Base-by-base conservation (phyloP, 2,797 vertebrate genomes). In the Pelodytes ibericus region DNA sequence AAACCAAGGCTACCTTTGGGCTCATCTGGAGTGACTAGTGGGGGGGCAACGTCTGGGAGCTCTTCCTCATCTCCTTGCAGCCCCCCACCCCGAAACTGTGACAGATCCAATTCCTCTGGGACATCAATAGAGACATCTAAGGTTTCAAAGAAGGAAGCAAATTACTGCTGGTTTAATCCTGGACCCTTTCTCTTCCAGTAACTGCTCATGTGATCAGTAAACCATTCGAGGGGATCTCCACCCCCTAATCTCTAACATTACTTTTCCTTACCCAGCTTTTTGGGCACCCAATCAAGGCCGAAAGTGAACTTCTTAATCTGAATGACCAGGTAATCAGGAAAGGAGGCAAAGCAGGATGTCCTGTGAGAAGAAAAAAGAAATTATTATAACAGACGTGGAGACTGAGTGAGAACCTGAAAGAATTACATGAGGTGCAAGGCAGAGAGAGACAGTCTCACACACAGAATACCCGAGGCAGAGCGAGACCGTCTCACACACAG, bases 1-100 rank as follows among this genome's bases (percentile, higher is more conserved):
- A 90, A 98, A 95, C 97, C 97, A 96, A 98, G 96, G 96, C 96
- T 99, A 99, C 97, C 96, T 99, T 98, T 99, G 93, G 98, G 96
- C 93, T 99, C 97, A 30, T 99, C 98, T 86, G 98, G 96, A 86
- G 98, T 99, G 93, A 99, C 96, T 82, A 99, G 94, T 80, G 97
- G 96, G 11, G 96, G 98, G 53, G 98, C 96, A 72, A 99, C 95
- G 89, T 99, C 98, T 65, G 97, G 98, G 81, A 99, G 95, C 84
- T 99, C 95, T 87, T 98, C 97, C 89, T 99, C 98, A 71, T 95
- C 98, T 0, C 94, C 94, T 82, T 98, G 97, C 83, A 97, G 94
- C 80, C 98, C 98, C 0, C 85, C 92, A 30, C 95, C 98, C 80
- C 87, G 91, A 65, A 99, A 89, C 0, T 91, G 90, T 11, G 94